phyloP scores from a whole-genome alignment of 2,888 invertebrate genomes.

The Tupiocoris notatus region DNA sequence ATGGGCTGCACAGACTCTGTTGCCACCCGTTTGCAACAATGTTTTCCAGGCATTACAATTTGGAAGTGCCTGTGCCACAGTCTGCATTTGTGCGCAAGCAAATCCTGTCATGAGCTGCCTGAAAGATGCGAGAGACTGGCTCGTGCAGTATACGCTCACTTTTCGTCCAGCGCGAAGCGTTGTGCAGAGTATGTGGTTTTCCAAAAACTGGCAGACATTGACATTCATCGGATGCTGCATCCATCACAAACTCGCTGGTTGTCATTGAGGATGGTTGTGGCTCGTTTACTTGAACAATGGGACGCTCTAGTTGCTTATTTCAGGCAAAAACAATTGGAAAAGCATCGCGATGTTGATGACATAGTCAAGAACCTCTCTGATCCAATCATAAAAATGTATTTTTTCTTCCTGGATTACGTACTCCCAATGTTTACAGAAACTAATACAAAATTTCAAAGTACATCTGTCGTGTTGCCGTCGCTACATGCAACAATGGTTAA shows the following conservation, averaged over 20 bases:
- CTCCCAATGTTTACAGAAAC: neutral
- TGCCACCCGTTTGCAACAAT: conserved; percentile 50
- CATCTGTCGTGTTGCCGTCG: neutral
- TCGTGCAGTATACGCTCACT: neutral
- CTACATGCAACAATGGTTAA: neutral
- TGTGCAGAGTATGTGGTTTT: conserved; percentile 46
- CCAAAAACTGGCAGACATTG: conserved; percentile 48
- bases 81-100: conserved; percentile 48
- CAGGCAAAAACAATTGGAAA: neutral
- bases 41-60: conserved; percentile 51
- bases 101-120: conserved; percentile 48
- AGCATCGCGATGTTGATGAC: neutral
- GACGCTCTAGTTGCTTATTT: conserved; percentile 41
- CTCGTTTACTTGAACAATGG: conserved; percentile 41
- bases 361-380: neutral
- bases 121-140: conserved; percentile 1
- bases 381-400: neutral
- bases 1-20: conserved; percentile 52
- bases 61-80: conserved; percentile 53
- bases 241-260: conserved; percentile 52
- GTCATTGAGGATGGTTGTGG: conserved; percentile 35
- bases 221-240: conserved; percentile 50
- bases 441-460: neutral
- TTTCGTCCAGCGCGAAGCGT: neutral
- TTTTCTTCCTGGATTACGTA: neutral